Percentiles rank a stretch among this genome's conserved stretches.
Evolutionary conservation across 2,113 vertebrate species (phyloP).

Genomic region (Ifrita kowaldi): DNA sequence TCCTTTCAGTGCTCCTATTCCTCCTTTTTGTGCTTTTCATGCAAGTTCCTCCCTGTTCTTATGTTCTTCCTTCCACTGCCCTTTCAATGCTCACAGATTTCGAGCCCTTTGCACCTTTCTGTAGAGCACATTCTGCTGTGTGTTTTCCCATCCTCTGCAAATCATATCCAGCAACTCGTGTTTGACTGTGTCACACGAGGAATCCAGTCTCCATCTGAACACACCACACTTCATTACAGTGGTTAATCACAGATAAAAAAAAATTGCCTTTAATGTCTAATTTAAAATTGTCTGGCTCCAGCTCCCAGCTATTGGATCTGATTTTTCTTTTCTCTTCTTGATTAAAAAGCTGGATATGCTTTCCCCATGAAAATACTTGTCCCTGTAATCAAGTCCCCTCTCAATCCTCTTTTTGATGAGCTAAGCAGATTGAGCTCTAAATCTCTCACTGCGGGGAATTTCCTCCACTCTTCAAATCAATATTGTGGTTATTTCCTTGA

Average conservation of each 20-base stretch:
- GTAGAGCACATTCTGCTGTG: not conserved
- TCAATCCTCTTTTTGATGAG: conserved; percentile 65
- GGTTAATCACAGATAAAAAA: conserved; percentile 10
- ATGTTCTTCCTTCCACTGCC: not conserved
- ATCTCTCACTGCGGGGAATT: conserved; percentile 34
- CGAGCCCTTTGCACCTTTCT: not conserved
- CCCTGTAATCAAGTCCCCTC: conserved; percentile 49
- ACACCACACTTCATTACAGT: not conserved
- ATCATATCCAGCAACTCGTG: not conserved
- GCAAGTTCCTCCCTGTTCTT: not conserved
- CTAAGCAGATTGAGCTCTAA: conserved; percentile 58
- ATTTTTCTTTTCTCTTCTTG: conserved; percentile 12
- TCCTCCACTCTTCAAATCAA: conserved; percentile 34
- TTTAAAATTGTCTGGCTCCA: conserved; percentile 16
- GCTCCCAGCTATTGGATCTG: not conserved
- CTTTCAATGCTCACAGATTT: not conserved
- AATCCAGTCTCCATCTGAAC: not conserved
- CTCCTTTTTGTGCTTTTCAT: not conserved
- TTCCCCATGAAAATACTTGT: conserved; percentile 39
- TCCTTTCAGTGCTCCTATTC: not conserved
- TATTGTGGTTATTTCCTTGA: conserved; percentile 18
- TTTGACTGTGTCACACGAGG: not conserved
- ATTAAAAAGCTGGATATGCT: conserved; percentile 49
- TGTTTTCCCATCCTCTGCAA: not conserved
- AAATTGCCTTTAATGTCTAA: conserved; percentile 1